Percentiles rank a stretch among this genome's conserved stretches.
Evolutionary conservation across 2,797 vertebrate species (phyloP).

Genomic region (Sarcoramphus papa): DNA sequence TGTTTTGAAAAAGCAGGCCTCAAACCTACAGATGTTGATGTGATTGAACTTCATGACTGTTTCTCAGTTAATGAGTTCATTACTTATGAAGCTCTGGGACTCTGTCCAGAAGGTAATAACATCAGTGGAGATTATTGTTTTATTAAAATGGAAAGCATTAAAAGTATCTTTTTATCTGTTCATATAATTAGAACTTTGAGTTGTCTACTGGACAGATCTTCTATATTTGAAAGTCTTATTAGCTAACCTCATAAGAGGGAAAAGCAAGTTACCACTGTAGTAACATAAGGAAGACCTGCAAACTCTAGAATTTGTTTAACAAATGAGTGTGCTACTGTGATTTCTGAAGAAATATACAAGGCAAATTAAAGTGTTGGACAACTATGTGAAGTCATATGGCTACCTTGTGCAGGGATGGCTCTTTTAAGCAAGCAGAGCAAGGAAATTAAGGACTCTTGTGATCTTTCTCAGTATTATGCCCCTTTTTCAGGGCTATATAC

Average conservation of each 20-base stretch:
- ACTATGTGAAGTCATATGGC: background rate
- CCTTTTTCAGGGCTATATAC: background rate
- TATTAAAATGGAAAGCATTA: background rate
- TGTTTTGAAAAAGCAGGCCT: constrained; percentile 83
- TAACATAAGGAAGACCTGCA: background rate
- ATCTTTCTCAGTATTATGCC: background rate
- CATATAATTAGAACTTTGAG: background rate
- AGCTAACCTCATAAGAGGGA: background rate
- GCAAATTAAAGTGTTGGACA: background rate
- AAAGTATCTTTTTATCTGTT: background rate
- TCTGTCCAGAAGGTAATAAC: constrained; percentile 88
- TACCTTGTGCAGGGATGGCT: background rate
- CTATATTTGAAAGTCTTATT: background rate
- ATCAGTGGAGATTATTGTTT: background rate
- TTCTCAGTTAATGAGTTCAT: constrained; percentile 94
- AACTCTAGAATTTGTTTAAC: background rate
- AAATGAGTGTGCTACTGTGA: background rate
- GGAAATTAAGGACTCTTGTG: background rate
- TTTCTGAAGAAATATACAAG: background rate
- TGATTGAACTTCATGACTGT: constrained; percentile 96
- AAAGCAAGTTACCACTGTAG: background rate
- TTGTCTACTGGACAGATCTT: background rate
- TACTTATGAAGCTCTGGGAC: constrained; percentile 92
- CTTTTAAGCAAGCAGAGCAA: background rate
- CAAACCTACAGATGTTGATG: constrained; percentile 82